Base-by-base conservation (phyloP, 2,797 vertebrate species). In the Sciurus carolinensis region DNA sequence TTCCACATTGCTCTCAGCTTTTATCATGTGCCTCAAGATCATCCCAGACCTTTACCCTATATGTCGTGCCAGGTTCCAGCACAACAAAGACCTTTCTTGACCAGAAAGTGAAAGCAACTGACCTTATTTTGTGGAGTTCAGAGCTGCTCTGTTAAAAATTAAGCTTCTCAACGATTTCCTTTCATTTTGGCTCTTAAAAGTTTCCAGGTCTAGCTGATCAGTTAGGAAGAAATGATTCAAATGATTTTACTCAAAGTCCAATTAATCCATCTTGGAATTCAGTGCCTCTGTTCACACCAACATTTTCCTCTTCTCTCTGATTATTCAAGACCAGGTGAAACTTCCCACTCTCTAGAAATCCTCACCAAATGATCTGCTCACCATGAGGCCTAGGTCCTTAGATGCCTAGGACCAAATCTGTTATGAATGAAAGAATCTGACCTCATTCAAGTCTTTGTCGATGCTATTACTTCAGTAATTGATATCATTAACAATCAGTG, bases 41-140 rank as follows among this genome's bases (percentile, higher is more conserved):
- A 52, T 5, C 90, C 80, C 71, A 72, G 93, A 94, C 71, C 85
- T 97, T 96, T 91, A 66, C 28, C 75, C 82, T 26, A 0, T 1
- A 30, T 0, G 15, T 39, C 15, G 0, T 59, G 88, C 95, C 96
- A 94, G 69, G 22, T 93, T 85, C 86, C 88, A 90, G n/a, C 81
- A 66, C 39, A 91, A 79, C 72, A 92, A 86, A 93, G 92, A 13
- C 72, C 93, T 97, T 94, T 96, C 42, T 89, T 66, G 77, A 93
- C 50, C 90, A 67, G 24, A 90, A 57, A 84, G 11, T n/a, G 30
- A 67, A 97, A 96, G 88, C 85, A 95, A 64, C 8, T 95, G 91
- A 91, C 94, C 85, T 97, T 77, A 91, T 64, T 24, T 20, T 30
- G 30, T 87, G 96, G 96, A 62, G 44, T 1, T 64, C 59, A 79